These are phyloP conservation scores for Zaprionus tsacasi DNA, from an alignment of 1,140 invertebrate genomes.

Conservation along the genomic window DNA sequence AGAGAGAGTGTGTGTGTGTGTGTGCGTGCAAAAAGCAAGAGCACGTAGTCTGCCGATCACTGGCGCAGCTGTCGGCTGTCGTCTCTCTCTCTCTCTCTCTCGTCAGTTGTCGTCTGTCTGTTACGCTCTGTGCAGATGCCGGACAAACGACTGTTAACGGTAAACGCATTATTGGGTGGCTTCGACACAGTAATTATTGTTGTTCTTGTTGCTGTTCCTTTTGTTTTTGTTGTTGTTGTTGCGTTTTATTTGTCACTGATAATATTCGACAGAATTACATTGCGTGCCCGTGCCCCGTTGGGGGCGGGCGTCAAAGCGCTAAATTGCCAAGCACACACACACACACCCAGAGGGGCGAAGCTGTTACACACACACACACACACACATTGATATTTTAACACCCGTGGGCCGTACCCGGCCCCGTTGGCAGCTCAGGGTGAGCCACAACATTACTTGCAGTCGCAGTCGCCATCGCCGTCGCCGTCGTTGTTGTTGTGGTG, in stretches of 20 bases:
- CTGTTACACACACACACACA: constrained; percentile 22
- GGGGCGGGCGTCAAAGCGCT: constrained; percentile 66
- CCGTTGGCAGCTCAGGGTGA: constrained; percentile 78
- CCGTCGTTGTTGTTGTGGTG: constrained; percentile 75
- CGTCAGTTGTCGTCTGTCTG: constrained; percentile 3
- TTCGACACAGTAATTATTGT: constrained; percentile 36
- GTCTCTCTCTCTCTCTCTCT: constrained; percentile 1
- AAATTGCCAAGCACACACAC: constrained; percentile 56
- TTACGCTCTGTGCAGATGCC: constrained; percentile 36
- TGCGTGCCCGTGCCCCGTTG: constrained; percentile 32
- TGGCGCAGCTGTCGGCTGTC: constrained; percentile 37
- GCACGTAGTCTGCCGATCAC: constrained; percentile 33
- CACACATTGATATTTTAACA: constrained; percentile 59
- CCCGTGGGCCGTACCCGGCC: constrained; percentile 73
- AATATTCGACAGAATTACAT: constrained; percentile 45
- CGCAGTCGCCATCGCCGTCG: constrained; percentile 38
- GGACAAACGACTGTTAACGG: constrained; percentile 49
- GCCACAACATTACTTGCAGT: constrained; percentile 74
- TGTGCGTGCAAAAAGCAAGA: constrained; percentile 2
- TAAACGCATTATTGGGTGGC: constrained; percentile 56
- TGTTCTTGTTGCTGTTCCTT: constrained; percentile 12
- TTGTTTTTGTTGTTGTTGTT: constrained; percentile 18
- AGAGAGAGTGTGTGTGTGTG: not conserved
- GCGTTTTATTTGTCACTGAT: constrained; percentile 32
- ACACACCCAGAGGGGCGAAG: constrained; percentile 34